A percentile compares a stretch with the other conserved stretches of the same genome.
Conservation (phyloP, 2,113 vertebrate species). For the Neoarius graeffei region DNA sequence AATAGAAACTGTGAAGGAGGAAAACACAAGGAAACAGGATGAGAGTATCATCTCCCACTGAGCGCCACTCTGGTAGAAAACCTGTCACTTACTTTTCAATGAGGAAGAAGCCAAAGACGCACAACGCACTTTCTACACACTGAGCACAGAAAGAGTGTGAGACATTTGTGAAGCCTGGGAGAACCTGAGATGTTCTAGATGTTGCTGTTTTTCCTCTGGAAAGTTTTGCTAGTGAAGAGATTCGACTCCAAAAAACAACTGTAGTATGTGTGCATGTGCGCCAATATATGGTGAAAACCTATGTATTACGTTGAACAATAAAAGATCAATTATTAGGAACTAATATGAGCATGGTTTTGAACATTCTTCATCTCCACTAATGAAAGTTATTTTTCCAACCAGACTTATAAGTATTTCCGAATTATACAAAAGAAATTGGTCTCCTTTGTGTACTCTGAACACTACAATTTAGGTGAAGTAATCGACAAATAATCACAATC, state of each 20-base stretch:
- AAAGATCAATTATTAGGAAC: no score
- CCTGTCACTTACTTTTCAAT: not conserved
- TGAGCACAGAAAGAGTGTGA: not conserved
- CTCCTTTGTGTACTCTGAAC: not conserved
- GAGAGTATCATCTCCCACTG: not conserved
- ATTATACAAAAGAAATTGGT: not conserved
- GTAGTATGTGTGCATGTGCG: not conserved
- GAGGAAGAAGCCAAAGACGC: not conserved
- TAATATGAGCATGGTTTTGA: no score
- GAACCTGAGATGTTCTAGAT: not conserved
- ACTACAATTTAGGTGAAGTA: not conserved
- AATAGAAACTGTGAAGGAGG: constrained; percentile 4
- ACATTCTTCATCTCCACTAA: no score
- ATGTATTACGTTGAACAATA: not conserved
- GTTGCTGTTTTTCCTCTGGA: not conserved
- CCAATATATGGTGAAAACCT: not conserved
- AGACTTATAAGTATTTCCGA: no score
- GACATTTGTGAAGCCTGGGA: not conserved
- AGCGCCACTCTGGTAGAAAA: not conserved
- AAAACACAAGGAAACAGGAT: not conserved
- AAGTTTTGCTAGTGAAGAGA: not conserved
- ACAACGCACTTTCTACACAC: not conserved
- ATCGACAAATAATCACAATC: not conserved
- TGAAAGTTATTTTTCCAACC: no score
- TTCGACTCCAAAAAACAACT: not conserved